Conservation (phyloP, 2,797 vertebrate species). For the Brachymystax lenok region DNA sequence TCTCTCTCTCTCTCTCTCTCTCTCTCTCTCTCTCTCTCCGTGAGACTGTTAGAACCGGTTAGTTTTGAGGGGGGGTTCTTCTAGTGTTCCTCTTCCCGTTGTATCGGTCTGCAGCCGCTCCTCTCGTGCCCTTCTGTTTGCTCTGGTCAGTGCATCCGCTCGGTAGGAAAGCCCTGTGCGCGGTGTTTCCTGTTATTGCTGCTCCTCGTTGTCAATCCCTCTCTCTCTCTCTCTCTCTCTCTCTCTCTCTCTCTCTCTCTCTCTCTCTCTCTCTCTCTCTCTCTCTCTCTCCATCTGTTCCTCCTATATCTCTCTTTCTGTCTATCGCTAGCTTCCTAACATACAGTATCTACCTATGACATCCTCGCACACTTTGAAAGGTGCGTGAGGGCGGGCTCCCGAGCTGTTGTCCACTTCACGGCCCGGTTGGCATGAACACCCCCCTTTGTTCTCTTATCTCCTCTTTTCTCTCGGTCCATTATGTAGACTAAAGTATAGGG, state of each 20-base stretch:
- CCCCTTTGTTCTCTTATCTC: conserved; percentile 29
- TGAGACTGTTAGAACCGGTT: conserved; percentile 5
- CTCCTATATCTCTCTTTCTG: conserved; percentile 30
- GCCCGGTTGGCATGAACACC: conserved; percentile 73
- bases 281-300: conserved; percentile 33
- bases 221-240: conserved; percentile 34
- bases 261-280: conserved; percentile 27
- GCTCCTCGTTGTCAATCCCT: conserved; percentile 29
- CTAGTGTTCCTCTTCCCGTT: conserved; percentile 16
- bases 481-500: no score
- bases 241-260: conserved; percentile 31
- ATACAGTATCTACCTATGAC: conserved; percentile 54
- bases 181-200: conserved; percentile 59
- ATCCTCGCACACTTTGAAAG: conserved; percentile 60
- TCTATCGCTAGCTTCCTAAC: conserved; percentile 33
- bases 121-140: conserved; percentile 34
- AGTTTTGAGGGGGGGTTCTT: not conserved
- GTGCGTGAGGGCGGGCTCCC: conserved; percentile 48
- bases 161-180: conserved; percentile 28
- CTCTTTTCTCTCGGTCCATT: conserved; percentile 15
- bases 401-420: conserved; percentile 67
- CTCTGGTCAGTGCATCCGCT: conserved; percentile 56
- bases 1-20: not conserved
- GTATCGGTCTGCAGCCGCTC: conserved; percentile 36
- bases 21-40: not conserved